These are phyloP conservation scores for Catostomus latipinnis DNA, from an alignment of 2,797 vertebrate species.

Conservation along the genomic window DNA sequence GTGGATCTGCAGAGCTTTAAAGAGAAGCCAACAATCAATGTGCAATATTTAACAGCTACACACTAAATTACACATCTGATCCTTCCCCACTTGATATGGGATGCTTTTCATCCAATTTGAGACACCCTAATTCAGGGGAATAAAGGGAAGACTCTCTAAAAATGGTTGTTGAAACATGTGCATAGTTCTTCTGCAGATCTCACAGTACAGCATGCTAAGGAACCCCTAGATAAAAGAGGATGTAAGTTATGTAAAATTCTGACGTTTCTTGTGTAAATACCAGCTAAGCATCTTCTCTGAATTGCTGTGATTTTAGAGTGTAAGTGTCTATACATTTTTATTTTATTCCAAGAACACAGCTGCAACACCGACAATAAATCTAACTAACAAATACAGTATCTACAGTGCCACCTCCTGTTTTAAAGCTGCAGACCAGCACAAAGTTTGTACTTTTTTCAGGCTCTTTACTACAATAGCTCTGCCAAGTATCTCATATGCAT, in stretches of 20 bases:
- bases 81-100: background rate
- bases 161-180: too few species aligned
- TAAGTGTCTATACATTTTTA: slow-evolving; percentile 15
- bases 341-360: background rate
- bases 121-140: background rate
- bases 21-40: slow-evolving; percentile 1
- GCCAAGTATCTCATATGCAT: background rate
- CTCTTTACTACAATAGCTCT: background rate
- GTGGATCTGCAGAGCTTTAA: slow-evolving; percentile 13
- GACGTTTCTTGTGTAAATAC: background rate
- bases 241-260: background rate
- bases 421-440: background rate
- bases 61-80: background rate
- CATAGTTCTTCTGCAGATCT: too few species aligned
- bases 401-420: background rate
- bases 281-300: background rate
- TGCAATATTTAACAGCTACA: background rate
- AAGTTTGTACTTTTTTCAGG: slow-evolving; percentile 18
- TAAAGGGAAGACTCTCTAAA: too few species aligned
- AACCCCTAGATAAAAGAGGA: too few species aligned
- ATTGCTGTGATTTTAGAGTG: background rate
- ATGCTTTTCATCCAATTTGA: background rate
- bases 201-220: background rate
- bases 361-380: background rate
- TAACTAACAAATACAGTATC: slow-evolving; percentile 26